Percentiles rank a stretch among this genome's conserved stretches.
phyloP scores from a whole-genome alignment of 2,113 vertebrate genomes.

The Leptobrachium leishanense region DNA sequence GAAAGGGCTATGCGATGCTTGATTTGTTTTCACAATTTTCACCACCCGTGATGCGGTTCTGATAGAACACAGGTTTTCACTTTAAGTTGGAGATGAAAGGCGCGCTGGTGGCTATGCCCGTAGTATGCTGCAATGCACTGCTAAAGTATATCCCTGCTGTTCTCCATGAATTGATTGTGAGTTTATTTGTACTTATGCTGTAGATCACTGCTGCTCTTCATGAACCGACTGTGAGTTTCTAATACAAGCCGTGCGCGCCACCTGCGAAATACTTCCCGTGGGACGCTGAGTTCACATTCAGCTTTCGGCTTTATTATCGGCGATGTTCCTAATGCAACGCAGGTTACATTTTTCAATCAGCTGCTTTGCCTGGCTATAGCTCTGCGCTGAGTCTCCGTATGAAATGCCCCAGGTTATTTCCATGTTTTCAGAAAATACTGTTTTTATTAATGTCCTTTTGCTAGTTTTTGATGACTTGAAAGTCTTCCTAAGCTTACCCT shows the following conservation, averaged over 20 bases:
- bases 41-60: slow-evolving; percentile 40
- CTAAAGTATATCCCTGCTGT: slow-evolving; percentile 45
- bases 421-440: slow-evolving; percentile 7
- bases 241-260: slow-evolving; percentile 29
- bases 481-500: not conserved
- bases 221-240: slow-evolving; percentile 41
- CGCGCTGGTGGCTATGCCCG: slow-evolving; percentile 45
- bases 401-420: slow-evolving; percentile 21
- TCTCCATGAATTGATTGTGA: slow-evolving; percentile 46
- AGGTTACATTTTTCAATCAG: slow-evolving; percentile 28
- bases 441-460: slow-evolving; percentile 8
- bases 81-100: slow-evolving; percentile 48
- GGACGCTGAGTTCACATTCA: slow-evolving; percentile 39
- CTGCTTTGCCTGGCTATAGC: slow-evolving; percentile 6
- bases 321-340: slow-evolving; percentile 5
- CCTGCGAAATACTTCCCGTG: slow-evolving; percentile 44
- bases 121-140: slow-evolving; percentile 36
- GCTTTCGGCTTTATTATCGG: slow-evolving; percentile 32
- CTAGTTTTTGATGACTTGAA: not conserved
- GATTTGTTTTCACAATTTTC: slow-evolving; percentile 47
- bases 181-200: slow-evolving; percentile 44
- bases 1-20: slow-evolving; percentile 41
- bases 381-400: slow-evolving; percentile 2
- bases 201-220: slow-evolving; percentile 36
- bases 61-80: slow-evolving; percentile 49